Evolutionary conservation across 1,140 invertebrate species (phyloP).

Genomic region (Halictus rubicundus): DNA sequence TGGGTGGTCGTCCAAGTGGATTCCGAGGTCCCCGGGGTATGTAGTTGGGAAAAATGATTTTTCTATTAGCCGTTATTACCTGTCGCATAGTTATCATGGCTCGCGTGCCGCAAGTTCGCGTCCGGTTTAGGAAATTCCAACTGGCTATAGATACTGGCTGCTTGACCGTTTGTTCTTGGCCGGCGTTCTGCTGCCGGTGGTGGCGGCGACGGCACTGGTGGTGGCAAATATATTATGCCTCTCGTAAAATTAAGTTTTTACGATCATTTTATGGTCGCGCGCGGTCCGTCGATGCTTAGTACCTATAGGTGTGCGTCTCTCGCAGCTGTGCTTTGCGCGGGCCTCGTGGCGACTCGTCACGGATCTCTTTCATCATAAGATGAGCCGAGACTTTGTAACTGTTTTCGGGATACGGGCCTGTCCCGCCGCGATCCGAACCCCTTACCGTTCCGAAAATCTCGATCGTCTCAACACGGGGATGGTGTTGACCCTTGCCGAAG

Average conservation of each 20-base stretch:
- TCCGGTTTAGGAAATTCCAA: constrained; percentile 65
- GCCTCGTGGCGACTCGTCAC: constrained; percentile 60
- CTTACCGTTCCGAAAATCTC: too few species aligned
- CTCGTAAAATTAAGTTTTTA: constrained; percentile 82
- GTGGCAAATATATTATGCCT: constrained; percentile 80
- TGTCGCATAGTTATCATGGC: background rate
- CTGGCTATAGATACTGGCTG: constrained; percentile 52
- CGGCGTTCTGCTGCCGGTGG: constrained; percentile 35
- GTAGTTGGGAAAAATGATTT: background rate
- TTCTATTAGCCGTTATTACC: background rate
- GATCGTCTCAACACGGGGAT: too few species aligned
- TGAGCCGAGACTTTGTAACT: constrained; percentile 57
- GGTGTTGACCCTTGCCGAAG: too few species aligned
- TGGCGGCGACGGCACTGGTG: constrained; percentile 58
- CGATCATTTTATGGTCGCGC: constrained; percentile 81
- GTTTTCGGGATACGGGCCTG: constrained; percentile 48
- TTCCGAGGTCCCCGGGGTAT: background rate
- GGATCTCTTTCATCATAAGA: constrained; percentile 61
- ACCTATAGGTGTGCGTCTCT: constrained; percentile 71
- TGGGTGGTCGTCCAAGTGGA: background rate
- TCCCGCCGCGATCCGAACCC: constrained; percentile 5
- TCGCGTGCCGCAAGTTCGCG: constrained; percentile 23
- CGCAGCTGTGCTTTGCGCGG: constrained; percentile 58
- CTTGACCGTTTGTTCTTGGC: constrained; percentile 58
- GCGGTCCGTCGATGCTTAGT: constrained; percentile 74